Conservation (phyloP, 2,113 vertebrate genomes). For the Stegastes partitus region DNA sequence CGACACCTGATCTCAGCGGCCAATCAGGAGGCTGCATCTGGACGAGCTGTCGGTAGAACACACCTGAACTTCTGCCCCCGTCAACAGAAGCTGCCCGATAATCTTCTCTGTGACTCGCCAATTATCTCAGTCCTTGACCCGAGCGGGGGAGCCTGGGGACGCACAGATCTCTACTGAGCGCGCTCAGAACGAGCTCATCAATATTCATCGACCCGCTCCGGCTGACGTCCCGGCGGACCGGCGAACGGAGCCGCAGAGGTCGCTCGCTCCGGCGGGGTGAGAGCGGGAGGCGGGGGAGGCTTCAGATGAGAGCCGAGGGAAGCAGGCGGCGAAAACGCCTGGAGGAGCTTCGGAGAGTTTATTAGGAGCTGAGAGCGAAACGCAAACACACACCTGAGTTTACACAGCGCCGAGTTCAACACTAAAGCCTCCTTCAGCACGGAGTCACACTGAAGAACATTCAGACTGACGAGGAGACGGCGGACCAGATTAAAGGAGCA, state of each 20-base stretch:
- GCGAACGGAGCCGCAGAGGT: constrained; percentile 81
- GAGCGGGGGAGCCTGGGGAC: constrained; percentile 53
- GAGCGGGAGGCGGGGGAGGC: constrained; percentile 23
- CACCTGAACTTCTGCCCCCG: constrained; percentile 54
- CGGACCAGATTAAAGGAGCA: no score
- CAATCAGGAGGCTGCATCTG: not conserved
- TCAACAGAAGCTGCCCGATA: constrained; percentile 65
- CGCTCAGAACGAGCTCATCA: constrained; percentile 76
- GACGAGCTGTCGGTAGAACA: constrained; percentile 46
- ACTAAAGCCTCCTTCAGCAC: no score
- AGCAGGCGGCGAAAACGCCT: constrained; percentile 57
- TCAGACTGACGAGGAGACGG: no score
- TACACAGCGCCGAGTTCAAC: no score
- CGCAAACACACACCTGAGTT: constrained; percentile 20
- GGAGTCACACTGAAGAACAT: no score
- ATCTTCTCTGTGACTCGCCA: constrained; percentile 67
- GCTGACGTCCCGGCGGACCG: constrained; percentile 74
- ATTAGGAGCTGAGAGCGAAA: constrained; percentile 68
- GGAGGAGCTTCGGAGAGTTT: constrained; percentile 53
- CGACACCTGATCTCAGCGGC: no score
- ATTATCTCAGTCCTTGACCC: constrained; percentile 75
- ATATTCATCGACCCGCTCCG: constrained; percentile 79
- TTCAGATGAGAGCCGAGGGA: constrained; percentile 62
- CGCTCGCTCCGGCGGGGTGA: constrained; percentile 64
- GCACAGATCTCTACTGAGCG: constrained; percentile 67